These are phyloP conservation scores for Drosophila hydei DNA, from an alignment of 1,140 invertebrate genomes.

Conservation along the genomic window DNA sequence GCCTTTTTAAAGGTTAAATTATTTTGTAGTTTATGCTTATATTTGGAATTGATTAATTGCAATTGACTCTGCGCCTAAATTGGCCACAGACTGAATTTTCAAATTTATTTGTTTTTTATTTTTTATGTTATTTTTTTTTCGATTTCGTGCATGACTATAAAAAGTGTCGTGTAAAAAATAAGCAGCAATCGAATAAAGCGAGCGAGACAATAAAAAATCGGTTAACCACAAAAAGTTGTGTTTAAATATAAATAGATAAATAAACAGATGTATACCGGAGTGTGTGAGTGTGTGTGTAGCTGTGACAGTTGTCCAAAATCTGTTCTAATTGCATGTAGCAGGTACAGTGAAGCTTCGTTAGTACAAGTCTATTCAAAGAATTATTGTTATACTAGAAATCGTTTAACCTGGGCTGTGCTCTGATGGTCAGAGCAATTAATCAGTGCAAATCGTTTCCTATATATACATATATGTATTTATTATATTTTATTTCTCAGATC, in stretches of 20 bases:
- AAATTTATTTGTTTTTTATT: constrained; percentile 25
- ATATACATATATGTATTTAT: too few species aligned
- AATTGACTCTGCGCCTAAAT: constrained; percentile 69
- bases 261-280: constrained; percentile 6
- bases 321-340: constrained; percentile 47
- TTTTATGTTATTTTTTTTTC: constrained; percentile 3
- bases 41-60: constrained; percentile 81
- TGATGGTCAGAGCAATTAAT: too few species aligned
- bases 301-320: constrained; percentile 66
- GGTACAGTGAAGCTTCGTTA: constrained; percentile 22
- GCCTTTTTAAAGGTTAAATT: constrained; percentile 78
- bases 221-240: constrained; percentile 24
- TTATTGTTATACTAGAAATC: too few species aligned
- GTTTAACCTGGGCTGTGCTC: too few species aligned
- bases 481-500: too few species aligned
- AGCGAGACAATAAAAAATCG: constrained; percentile 32
- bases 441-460: too few species aligned
- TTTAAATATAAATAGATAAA: constrained; percentile 10
- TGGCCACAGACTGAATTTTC: constrained; percentile 54
- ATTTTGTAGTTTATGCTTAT: constrained; percentile 76
- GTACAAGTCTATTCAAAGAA: too few species aligned
- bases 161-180: constrained; percentile 25
- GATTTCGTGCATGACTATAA: constrained; percentile 20
- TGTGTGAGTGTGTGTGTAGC: constrained; percentile 36
- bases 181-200: constrained; percentile 5